These are phyloP conservation scores for Excalfactoria chinensis DNA, from an alignment of 2,113 vertebrate species.

Conservation along the genomic window DNA sequence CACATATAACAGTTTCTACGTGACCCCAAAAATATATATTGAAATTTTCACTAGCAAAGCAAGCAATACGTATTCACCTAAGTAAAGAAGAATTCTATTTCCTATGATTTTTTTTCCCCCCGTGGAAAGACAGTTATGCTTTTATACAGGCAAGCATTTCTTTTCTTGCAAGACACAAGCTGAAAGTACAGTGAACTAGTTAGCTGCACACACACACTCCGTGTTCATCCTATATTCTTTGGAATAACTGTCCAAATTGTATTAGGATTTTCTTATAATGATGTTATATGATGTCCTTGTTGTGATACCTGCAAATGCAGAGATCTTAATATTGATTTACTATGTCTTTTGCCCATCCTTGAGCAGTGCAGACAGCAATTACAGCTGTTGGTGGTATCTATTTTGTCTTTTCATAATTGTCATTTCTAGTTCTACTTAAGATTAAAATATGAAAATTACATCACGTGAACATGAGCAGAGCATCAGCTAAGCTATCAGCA, in stretches of 20 bases:
- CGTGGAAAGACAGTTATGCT: background rate
- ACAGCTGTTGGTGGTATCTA: slow-evolving; percentile 81
- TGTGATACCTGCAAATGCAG: slow-evolving; percentile 72
- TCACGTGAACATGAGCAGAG: slow-evolving; percentile 59
- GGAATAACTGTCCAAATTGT: slow-evolving; percentile 79
- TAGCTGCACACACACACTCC: slow-evolving; percentile 29
- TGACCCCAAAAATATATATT: background rate
- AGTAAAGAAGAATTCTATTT: background rate
- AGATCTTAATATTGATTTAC: slow-evolving; percentile 86
- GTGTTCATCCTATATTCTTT: slow-evolving; percentile 55
- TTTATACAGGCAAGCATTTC: background rate
- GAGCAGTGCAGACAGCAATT: slow-evolving; percentile 78
- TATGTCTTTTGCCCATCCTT: slow-evolving; percentile 74
- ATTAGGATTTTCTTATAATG: slow-evolving; percentile 82
- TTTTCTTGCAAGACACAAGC: background rate
- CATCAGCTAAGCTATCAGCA: slow-evolving; percentile 74
- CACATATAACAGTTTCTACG: slow-evolving; percentile 12
- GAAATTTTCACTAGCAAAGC: background rate
- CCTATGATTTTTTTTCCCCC: background rate
- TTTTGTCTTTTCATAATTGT: slow-evolving; percentile 86
- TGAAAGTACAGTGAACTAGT: slow-evolving; percentile 64
- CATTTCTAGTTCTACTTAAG: slow-evolving; percentile 81
- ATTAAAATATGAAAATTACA: slow-evolving; percentile 85
- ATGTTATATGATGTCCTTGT: slow-evolving; percentile 82
- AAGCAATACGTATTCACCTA: background rate